Base-by-base conservation (phyloP, 2,797 vertebrate species). In the Anableps anableps region DNA sequence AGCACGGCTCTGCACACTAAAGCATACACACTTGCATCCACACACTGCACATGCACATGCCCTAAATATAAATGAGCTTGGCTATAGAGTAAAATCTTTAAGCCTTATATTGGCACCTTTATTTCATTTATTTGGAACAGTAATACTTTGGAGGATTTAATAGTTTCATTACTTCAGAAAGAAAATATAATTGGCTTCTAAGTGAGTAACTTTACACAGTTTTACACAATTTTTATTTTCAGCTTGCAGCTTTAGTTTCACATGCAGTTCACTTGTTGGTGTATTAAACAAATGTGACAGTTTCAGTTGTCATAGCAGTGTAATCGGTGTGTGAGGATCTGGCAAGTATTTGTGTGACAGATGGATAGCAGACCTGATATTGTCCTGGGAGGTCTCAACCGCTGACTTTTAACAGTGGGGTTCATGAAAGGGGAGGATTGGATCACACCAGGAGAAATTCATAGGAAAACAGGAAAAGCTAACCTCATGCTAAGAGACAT, bases 331-430 rank as follows among this genome's bases (percentile, higher is more conserved):
- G 71, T 89, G 73, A 86, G 76, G 83, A 76, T 84, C 86, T 94
- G 94, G 94, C 92, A 83, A 66, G 70, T 34, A 36, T 51, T 50
- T n/a, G 82, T 64, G 10, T 85, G 89, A 90, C 95, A 96, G 94
- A 96, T 96, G 95, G 95, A 87, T 90, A 82, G 76, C 91, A 90
- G 91, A 83, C 83, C 83, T 86, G 86, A 85, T 80, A 79, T 53
- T 84, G 82, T 90, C 84, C 86, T 82, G 43, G 86, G 87, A 89
- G 91, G 88, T 43, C 83, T 87, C 82, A 92, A 86, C 88, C 80
- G 29, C 90, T 90, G 93, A 93, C 91, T 88, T 85, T 80, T 80
- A 91, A 74, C 93, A 23, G 88, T 31, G 80, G 92, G 93, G 88
- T 85, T 88, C 84, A 86, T 81, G 81, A 89, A 88, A 86, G 78